A percentile compares a stretch with the other conserved stretches of the same genome.
phyloP scores from a whole-genome alignment of 2,888 invertebrate species.

The Andrena dorsata region DNA sequence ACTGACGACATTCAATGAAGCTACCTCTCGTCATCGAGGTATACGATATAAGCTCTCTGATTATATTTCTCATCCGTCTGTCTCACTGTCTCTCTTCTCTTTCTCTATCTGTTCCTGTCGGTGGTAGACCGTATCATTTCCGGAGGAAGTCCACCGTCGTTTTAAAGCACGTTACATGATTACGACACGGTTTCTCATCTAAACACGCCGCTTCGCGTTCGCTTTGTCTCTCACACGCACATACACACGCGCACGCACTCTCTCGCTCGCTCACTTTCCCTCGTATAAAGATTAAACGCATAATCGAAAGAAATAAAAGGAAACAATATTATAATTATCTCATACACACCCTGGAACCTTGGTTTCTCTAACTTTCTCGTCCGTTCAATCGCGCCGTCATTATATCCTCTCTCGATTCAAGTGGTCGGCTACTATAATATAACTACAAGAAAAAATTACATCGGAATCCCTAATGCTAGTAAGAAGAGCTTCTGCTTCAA shows the following conservation, averaged over 20 bases:
- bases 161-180: conserved; percentile 65
- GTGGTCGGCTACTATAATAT: conserved; percentile 57
- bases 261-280: not conserved
- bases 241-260: not conserved
- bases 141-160: conserved; percentile 38
- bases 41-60: conserved; percentile 71
- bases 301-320: conserved; percentile 41
- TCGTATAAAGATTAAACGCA: conserved; percentile 30
- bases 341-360: not conserved
- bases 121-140: conserved; percentile 5
- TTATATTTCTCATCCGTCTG: conserved; percentile 33
- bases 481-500: conserved; percentile 57
- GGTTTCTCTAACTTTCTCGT: not conserved
- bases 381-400: conserved; percentile 33
- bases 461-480: conserved; percentile 66
- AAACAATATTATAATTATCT: conserved; percentile 27
- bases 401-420: conserved; percentile 37
- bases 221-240: not conserved
- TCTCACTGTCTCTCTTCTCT: not conserved
- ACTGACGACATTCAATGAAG: conserved; percentile 59
- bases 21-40: conserved; percentile 41
- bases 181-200: conserved; percentile 42
- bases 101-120: not conserved
- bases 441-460: conserved; percentile 72
- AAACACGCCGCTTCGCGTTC: conserved; percentile 26